Evolutionary conservation across 2,797 vertebrate genomes (phyloP), one percentile per base, ranked within the genome.

Genomic region (Ctenopoma kingsleyae): DNA sequence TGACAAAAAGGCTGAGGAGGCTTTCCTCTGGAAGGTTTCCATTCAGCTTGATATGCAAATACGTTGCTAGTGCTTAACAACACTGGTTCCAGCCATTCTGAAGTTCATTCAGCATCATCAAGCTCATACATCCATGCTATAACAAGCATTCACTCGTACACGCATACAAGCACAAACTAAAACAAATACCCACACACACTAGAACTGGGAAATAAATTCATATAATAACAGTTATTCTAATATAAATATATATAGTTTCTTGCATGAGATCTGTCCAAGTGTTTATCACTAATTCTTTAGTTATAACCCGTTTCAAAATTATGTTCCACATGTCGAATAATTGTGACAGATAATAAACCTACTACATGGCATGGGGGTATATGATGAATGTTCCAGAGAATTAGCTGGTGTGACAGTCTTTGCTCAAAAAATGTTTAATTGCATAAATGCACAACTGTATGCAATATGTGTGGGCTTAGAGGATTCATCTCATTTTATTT

Each of bases 41-140:
- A 71, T 81, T 84, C 61, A 75, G 53, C 59, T 74, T 68, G 35
- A 81, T 72, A 77, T 85, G 76, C 74, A 83, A 83, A 77, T 81
- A 47, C 71, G 32, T 65, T 62, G 43, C 36, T 60, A 11, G 61
- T 46, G 16, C 49, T 75, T 25, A 25, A 53, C 50, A 59, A 41
- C 60, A 46, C 53, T 27, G 4, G 54, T 48, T 68, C 41, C 57
- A 62, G 20, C 53, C 6, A 17, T 30, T 20, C 44, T 9, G 9
- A 20, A 46, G 52, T 48, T 56, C 30, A 27, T 55, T 41, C 32
- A 41, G 41, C 17, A 67, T 63, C 51, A 60, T 43, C 64, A 52
- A 20, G 23, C 52, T 40, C 11, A 70, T 23, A 50, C 10, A 2
- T 49, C 57, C 41, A 47, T 13, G 12, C 13, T 44, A 41, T 25